Percentiles rank a stretch among this genome's conserved stretches.
These are phyloP conservation scores for Spilogale gracilis DNA, from an alignment of 2,113 vertebrate species.

Conservation along the genomic window DNA sequence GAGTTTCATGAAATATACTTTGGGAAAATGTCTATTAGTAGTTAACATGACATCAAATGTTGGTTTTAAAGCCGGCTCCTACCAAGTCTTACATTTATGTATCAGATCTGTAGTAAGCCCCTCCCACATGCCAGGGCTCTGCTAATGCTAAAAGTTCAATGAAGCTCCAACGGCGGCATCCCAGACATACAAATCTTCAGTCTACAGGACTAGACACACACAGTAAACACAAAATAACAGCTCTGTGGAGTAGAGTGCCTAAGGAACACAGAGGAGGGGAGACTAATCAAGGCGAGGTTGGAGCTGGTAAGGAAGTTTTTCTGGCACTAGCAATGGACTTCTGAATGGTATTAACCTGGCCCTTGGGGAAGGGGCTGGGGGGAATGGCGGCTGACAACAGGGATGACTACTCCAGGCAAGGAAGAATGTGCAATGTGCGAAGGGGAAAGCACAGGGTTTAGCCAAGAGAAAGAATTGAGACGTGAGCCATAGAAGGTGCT, in stretches of 20 bases:
- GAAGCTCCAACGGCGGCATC: not conserved
- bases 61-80: not conserved
- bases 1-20: not conserved
- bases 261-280: not conserved
- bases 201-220: not conserved
- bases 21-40: not conserved
- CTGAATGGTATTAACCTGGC: not conserved
- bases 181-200: not conserved
- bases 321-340: not conserved
- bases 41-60: not conserved
- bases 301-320: not conserved
- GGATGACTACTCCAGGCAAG: not conserved
- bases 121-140: not conserved
- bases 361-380: not conserved
- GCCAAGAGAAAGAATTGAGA: not conserved
- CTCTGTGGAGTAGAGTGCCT: not conserved
- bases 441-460: not conserved
- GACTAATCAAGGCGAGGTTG: not conserved
- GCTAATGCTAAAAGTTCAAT: not conserved
- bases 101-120: not conserved
- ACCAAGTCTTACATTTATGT: not conserved
- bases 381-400: not conserved
- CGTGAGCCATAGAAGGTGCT: too few relatives aligned
- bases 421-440: not conserved
- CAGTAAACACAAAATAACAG: not conserved